Percentiles rank a stretch among this genome's conserved stretches.
These are phyloP conservation scores for Ammodytes dubius DNA, from an alignment of 2,113 vertebrate species.

Conservation along the genomic window DNA sequence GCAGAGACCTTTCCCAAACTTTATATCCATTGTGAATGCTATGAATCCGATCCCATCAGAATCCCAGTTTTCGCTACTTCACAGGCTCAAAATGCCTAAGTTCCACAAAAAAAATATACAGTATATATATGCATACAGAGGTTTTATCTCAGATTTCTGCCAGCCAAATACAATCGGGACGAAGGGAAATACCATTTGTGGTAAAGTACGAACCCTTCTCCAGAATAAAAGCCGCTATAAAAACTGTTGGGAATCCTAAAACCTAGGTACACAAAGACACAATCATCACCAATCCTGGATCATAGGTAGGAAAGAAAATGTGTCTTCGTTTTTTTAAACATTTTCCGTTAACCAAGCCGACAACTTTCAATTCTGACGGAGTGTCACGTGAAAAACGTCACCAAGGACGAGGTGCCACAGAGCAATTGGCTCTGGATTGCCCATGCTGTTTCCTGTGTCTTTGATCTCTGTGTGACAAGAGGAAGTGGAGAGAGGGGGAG, in stretches of 20 bases:
- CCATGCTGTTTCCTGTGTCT: constrained; percentile 41
- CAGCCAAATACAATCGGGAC: background rate
- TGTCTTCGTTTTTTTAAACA: background rate
- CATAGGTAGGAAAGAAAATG: background rate
- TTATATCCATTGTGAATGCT: background rate
- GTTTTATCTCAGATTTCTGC: background rate
- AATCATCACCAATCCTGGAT: background rate
- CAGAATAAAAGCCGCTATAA: background rate
- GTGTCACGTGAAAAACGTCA: background rate
- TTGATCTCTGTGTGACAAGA: constrained; percentile 52
- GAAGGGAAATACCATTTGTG: background rate
- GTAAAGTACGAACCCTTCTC: background rate
- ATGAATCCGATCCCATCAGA: background rate
- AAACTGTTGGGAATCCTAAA: background rate
- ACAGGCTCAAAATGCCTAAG: background rate
- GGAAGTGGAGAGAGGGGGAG: constrained; percentile 43
- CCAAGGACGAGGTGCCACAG: constrained; percentile 15
- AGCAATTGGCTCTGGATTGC: background rate
- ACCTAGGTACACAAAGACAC: background rate
- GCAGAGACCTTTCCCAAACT: background rate
- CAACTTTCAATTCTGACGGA: background rate
- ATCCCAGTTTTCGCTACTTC: background rate
- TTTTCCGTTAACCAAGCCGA: background rate
- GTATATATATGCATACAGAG: background rate
- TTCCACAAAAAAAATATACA: too few species aligned